Conservation (phyloP, 2,113 vertebrate genomes). For the Pica pica region DNA sequence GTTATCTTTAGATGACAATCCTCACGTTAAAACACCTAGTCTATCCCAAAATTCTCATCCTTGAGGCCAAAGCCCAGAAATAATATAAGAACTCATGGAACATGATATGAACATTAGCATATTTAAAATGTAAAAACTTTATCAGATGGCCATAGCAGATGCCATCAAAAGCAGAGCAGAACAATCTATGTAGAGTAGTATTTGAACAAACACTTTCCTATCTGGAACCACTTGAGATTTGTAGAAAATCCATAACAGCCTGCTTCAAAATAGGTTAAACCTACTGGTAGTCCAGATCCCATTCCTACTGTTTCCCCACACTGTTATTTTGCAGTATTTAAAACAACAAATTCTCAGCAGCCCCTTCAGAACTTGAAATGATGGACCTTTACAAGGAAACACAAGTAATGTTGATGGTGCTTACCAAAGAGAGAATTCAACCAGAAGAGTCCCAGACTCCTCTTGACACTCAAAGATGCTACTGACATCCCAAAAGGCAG, state of each 20-base stretch:
- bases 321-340: not conserved
- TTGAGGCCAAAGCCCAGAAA: not conserved
- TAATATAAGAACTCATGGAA: not conserved
- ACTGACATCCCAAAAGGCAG: not conserved
- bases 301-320: not conserved
- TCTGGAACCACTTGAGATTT: not conserved
- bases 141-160: not conserved
- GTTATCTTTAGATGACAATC: not conserved
- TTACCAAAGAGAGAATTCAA: not conserved
- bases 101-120: not conserved
- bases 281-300: not conserved
- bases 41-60: not conserved
- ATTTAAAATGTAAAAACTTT: not conserved
- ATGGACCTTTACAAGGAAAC: not conserved
- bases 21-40: not conserved
- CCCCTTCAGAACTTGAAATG: not conserved
- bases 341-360: not conserved
- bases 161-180: not conserved
- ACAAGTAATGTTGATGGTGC: not conserved
- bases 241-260: not conserved
- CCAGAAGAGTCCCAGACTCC: not conserved
- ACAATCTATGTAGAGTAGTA: not conserved
- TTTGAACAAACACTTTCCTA: not conserved
- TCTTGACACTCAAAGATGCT: not conserved
- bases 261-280: not conserved